phyloP scores from a whole-genome alignment of 2,797 vertebrate species.

The Sciurus carolinensis region DNA sequence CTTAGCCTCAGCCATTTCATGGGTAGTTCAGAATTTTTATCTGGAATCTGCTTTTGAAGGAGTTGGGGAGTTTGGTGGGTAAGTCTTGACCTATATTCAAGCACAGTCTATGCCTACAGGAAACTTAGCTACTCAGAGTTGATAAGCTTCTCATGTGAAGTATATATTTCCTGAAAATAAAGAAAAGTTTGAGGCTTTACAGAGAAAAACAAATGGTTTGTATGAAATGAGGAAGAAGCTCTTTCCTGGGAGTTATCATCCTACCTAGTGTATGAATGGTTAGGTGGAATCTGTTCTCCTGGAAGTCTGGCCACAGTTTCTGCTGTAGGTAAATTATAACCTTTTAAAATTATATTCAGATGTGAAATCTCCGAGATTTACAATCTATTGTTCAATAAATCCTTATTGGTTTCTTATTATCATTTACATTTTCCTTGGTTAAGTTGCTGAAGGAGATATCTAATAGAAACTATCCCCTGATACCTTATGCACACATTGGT shows the following conservation, averaged over 20 bases:
- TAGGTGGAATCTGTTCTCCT: neutral
- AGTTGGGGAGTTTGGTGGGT: neutral
- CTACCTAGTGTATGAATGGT: neutral
- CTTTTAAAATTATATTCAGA: neutral
- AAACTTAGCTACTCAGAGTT: conserved; percentile 26
- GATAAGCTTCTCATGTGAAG: neutral
- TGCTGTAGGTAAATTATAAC: neutral
- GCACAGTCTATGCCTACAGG: neutral
- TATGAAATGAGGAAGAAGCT: neutral
- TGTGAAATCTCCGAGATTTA: neutral
- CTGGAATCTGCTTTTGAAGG: neutral
- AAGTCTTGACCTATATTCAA: conserved; percentile 37
- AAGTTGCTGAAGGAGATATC: neutral
- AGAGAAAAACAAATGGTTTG: conserved; percentile 20
- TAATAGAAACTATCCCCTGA: conserved; percentile 4
- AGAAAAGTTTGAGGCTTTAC: conserved; percentile 19
- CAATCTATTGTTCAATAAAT: neutral
- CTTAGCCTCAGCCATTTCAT: neutral
- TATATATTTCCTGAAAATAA: conserved; percentile 10
- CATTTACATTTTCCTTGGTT: conserved; percentile 46
- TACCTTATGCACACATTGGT: neutral
- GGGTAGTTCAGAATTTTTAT: neutral
- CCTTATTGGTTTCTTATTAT: conserved; percentile 22
- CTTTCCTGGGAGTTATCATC: neutral
- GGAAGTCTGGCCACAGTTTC: neutral